Conservation (phyloP, 2,113 vertebrate species). For the Triplophysa siluroides region DNA sequence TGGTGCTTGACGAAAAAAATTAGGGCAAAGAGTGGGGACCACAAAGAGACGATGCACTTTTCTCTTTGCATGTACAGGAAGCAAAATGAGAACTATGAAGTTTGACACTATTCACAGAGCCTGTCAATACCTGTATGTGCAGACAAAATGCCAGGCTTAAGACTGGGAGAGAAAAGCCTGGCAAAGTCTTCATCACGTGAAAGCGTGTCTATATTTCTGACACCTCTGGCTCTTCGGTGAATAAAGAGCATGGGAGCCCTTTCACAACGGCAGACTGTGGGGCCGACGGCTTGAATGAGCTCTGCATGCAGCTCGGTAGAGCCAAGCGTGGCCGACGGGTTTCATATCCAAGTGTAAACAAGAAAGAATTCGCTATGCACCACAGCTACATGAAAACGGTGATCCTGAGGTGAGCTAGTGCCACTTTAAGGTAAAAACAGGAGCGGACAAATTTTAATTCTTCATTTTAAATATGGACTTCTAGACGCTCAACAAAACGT, state of each 20-base stretch:
- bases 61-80: conserved; percentile 80
- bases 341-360: conserved; percentile 20
- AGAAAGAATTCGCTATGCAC: background rate
- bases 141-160: conserved; percentile 79
- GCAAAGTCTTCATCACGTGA: conserved; percentile 78
- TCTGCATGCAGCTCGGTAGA: conserved; percentile 35
- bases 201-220: conserved; percentile 84
- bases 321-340: conserved; percentile 19
- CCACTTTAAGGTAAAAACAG: background rate
- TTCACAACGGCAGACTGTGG: conserved; percentile 42
- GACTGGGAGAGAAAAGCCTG: conserved; percentile 63
- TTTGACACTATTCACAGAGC: conserved; percentile 83
- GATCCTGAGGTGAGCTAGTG: background rate
- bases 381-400: background rate
- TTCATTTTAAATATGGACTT: background rate
- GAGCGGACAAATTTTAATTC: background rate
- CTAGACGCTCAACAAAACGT: too few relatives aligned
- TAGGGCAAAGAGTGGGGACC: conserved; percentile 72
- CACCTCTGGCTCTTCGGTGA: conserved; percentile 74
- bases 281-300: conserved; percentile 35
- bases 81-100: conserved; percentile 83
- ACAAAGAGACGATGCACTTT: conserved; percentile 71
- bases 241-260: conserved; percentile 69
- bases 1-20: conserved; percentile 75
- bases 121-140: conserved; percentile 80